Evolutionary conservation across 1,140 invertebrate genomes (phyloP), one percentile per base, ranked within the genome.

Genomic region (Hycleus phaleratus): DNA sequence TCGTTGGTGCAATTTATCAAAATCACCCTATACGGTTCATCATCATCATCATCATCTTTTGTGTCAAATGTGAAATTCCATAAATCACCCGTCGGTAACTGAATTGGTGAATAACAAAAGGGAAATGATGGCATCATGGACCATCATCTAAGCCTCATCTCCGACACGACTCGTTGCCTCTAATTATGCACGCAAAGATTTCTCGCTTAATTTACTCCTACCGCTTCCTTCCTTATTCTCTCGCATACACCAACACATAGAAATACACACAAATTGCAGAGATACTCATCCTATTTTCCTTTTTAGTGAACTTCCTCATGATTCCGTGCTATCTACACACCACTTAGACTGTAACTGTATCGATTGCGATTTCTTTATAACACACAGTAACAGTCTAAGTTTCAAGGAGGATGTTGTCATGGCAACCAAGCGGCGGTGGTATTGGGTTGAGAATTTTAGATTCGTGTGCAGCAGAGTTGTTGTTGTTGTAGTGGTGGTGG

Each of bases 111-210:
- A 25, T 40, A 46, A 48, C 51, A 61, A 61, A 53, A 59, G 51
- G 51, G 51, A 45, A 42, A 53, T 38, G 26, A 53, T 44, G 50
- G 43, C 50, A 32, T 32, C 50, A 52, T 43, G 38, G 9, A 26
- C 50, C 38, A 54, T 48, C 49, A 49, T 53, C 52, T 68, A 70
- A 70, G 64, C 66, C 18, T 18, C 32, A 32, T 32, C 32, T 32
- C 58, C 55, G 60, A 62, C 66, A 69, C 66, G 67, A 68, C 66
- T 69, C 68, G 65, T 69, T 69, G 67, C 63, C 63, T 63, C 67
- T 68, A 70, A 70, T 70, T 70, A 70, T 68, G 68, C 67, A 68
- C 66, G 65, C 65, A 70, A 66, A 69, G 67, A 70, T 67, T 70
- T 70, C 62, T 63, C 68, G 68, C 67, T 70, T 69, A 70, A 69